Conservation (phyloP, 30 jellyfish, hydroid and myxozoan species). For the Aurelia sp. region DNA sequence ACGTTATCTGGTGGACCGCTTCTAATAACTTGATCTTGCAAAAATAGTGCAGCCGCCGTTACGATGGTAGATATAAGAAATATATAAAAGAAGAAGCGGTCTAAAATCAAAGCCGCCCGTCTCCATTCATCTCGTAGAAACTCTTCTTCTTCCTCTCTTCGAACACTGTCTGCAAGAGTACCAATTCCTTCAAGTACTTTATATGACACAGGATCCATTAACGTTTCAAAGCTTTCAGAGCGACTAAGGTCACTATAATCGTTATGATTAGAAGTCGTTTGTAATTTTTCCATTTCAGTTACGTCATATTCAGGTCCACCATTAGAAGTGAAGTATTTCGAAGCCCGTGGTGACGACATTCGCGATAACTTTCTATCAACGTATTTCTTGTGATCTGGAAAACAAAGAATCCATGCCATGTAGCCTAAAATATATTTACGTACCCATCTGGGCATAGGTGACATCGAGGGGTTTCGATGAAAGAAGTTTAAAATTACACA, state of each 20-base stretch:
- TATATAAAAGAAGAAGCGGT: conserved; percentile 70
- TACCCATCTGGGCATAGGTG: conserved; percentile 86
- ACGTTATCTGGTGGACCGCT: conserved; percentile 77
- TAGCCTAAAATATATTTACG: conserved; percentile 76
- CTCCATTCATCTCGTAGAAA: conserved; percentile 79
- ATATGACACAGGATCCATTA: conserved; percentile 78
- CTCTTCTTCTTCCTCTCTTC: conserved; percentile 83
- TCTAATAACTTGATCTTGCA: conserved; percentile 72
- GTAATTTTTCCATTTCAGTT: conserved; percentile 68
- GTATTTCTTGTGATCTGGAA: conserved; percentile 59
- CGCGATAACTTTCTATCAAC: conserved; percentile 29
- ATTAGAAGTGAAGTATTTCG: conserved; percentile 47
- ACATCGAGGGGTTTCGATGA: conserved; percentile 85
- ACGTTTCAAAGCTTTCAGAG: conserved; percentile 72
- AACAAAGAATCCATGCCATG: conserved; percentile 62
- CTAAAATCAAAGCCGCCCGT: conserved; percentile 72
- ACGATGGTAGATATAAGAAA: conserved; percentile 59
- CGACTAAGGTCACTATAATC: conserved; percentile 59
- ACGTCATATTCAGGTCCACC: conserved; percentile 68
- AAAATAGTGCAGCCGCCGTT: conserved; percentile 75
- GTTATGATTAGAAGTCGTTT: conserved; percentile 41
- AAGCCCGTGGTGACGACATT: conserved; percentile 33
- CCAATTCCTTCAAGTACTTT: conserved; percentile 80
- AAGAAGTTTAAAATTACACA: conserved; percentile 76
- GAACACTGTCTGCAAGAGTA: conserved; percentile 79